A percentile compares a stretch with the other conserved stretches of the same genome.
Conservation (phyloP, 2,888 invertebrate genomes). For the Thysanoteuthis rhombus region DNA sequence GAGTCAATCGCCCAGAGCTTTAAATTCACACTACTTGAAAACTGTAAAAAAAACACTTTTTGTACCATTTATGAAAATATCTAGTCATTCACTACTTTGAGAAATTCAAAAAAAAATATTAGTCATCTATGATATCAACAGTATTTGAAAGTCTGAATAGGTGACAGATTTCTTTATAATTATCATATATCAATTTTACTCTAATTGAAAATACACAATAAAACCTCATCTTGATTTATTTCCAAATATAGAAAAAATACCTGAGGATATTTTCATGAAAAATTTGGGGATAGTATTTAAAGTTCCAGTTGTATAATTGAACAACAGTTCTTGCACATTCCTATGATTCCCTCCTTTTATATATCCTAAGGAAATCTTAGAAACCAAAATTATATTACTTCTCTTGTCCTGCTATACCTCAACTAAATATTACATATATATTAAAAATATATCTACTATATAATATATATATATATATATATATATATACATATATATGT, state of each 20-base stretch:
- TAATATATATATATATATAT: not conserved
- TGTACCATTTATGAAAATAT: not conserved
- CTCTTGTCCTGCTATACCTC: not conserved
- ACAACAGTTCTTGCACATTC: not conserved
- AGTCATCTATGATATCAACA: not conserved
- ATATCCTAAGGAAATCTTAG: not conserved
- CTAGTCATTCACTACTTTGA: not conserved
- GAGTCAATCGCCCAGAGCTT: not conserved
- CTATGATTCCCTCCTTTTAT: not conserved
- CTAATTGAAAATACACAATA: not conserved
- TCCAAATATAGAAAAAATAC: too few relatives aligned
- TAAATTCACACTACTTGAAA: not conserved
- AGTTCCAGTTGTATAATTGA: not conserved
- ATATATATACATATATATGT: too few relatives aligned
- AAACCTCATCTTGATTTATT: too few relatives aligned
- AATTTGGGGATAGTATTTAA: not conserved
- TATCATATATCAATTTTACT: not conserved
- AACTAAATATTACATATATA: not conserved
- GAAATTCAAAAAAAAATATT: not conserved
- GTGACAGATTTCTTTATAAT: not conserved
- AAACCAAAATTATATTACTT: not conserved
- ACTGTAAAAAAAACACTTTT: not conserved
- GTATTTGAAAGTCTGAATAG: not conserved
- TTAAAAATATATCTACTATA: too few relatives aligned
- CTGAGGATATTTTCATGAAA: not conserved